Conservation (phyloP, 2,888 invertebrate species). For the Lycia hirtaria region DNA sequence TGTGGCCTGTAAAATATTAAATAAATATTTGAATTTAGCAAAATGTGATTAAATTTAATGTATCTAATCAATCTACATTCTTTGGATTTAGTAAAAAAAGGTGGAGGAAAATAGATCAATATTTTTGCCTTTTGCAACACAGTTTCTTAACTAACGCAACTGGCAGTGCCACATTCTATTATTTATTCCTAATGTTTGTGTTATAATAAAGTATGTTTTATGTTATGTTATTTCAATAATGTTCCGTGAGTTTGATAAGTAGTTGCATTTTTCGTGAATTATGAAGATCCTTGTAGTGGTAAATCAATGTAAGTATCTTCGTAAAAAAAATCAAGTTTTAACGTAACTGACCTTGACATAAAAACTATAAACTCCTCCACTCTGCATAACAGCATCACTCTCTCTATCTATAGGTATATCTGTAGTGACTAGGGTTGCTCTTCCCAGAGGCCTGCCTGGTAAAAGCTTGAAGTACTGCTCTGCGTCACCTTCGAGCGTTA, state of each 20-base stretch:
- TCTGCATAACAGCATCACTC: slow-evolving; percentile 89
- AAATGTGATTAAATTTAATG: background rate
- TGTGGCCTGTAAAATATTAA: slow-evolving; percentile 83
- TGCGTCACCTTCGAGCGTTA: slow-evolving; percentile 89
- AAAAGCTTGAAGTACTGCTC: slow-evolving; percentile 88
- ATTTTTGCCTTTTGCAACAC: no score
- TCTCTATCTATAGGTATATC: slow-evolving; percentile 90
- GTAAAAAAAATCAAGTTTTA: no score
- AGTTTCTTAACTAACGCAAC: no score
- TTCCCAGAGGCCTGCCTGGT: slow-evolving; percentile 83
- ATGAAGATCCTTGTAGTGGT: no score
- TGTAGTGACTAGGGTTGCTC: slow-evolving; percentile 86
- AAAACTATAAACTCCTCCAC: slow-evolving; percentile 92
- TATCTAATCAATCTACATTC: no score
- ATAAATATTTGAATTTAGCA: background rate
- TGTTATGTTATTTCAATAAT: no score
- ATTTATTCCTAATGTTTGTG: background rate
- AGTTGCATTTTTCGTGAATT: no score
- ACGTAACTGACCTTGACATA: slow-evolving; percentile 83
- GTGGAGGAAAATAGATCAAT: no score
- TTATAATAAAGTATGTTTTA: background rate
- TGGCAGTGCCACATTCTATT: background rate
- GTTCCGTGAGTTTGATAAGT: no score
- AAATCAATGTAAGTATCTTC: no score
- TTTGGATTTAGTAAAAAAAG: no score